A percentile compares a stretch with the other conserved stretches of the same genome.
Evolutionary conservation across 2,888 invertebrate genomes (phyloP).

Genomic region (Hypena proboscidalis): DNA sequence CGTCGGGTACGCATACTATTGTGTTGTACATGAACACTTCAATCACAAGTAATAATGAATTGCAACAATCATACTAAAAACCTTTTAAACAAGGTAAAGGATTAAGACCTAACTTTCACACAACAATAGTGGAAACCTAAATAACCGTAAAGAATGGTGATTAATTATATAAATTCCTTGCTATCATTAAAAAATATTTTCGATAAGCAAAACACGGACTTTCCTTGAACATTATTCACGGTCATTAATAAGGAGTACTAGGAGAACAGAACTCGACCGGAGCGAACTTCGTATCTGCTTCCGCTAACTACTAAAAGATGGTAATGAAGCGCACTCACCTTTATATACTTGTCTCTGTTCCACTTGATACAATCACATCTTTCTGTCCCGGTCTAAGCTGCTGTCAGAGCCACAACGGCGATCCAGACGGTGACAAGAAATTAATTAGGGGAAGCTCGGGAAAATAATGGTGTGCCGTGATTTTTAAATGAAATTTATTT

Average conservation of each 20-base stretch:
- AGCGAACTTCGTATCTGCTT: constrained; percentile 76
- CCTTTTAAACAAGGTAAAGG: too few species aligned
- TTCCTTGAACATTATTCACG: constrained; percentile 57
- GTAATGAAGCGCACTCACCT: constrained; percentile 80
- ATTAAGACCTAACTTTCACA: too few species aligned
- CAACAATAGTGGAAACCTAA: constrained; percentile 1
- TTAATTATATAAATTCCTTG: neutral
- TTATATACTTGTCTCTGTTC: constrained; percentile 57
- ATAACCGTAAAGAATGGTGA: constrained; percentile 5
- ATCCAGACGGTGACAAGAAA: constrained; percentile 83
- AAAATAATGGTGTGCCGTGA: constrained; percentile 83
- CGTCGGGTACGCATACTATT: too few species aligned
- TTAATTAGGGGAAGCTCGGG: constrained; percentile 82
- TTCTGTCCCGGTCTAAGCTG: constrained; percentile 56
- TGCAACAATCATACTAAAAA: too few species aligned
- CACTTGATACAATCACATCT: constrained; percentile 23
- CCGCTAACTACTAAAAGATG: constrained; percentile 81
- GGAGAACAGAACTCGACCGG: constrained; percentile 69
- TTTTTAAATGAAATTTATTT: constrained; percentile 85
- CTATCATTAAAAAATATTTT: constrained; percentile 24
- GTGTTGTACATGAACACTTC: too few species aligned
- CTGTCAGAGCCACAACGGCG: constrained; percentile 80
- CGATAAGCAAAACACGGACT: constrained; percentile 43
- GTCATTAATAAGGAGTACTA: constrained; percentile 75
- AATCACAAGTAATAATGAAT: too few species aligned